These are phyloP conservation scores for Macrotis lagotis DNA, from an alignment of 2,113 vertebrate species.

Conservation along the genomic window DNA sequence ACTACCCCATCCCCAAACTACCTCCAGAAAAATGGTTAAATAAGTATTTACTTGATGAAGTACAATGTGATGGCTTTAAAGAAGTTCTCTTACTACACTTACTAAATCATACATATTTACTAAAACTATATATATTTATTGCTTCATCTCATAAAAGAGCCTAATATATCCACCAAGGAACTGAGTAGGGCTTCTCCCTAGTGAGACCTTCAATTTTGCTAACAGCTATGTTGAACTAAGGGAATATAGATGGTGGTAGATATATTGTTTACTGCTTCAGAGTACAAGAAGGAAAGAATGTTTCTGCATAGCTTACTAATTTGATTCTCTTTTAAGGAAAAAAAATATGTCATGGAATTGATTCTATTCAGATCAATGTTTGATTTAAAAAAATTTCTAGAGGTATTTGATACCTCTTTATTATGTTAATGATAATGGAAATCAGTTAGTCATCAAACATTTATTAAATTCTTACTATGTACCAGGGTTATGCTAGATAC, in stretches of 20 bases:
- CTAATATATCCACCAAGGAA: slow-evolving; percentile 64
- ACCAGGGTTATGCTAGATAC: neutral
- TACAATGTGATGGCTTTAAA: slow-evolving; percentile 70
- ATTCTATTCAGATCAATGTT: slow-evolving; percentile 57
- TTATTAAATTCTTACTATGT: neutral
- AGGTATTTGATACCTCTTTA: slow-evolving; percentile 5
- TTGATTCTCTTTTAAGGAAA: slow-evolving; percentile 63
- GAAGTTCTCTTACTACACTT: slow-evolving; percentile 75
- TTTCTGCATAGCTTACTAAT: slow-evolving; percentile 38
- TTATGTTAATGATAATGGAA: slow-evolving; percentile 23
- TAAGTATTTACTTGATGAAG: slow-evolving; percentile 79
- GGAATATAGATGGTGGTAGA: slow-evolving; percentile 16
- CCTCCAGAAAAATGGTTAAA: slow-evolving; percentile 76
- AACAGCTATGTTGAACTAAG: slow-evolving; percentile 63
- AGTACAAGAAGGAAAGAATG: slow-evolving; percentile 4
- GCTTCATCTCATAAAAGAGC: slow-evolving; percentile 74
- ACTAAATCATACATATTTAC: slow-evolving; percentile 81
- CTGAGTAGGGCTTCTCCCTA: slow-evolving; percentile 34
- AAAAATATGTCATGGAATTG: slow-evolving; percentile 57
- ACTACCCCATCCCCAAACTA: neutral
- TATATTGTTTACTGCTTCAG: slow-evolving; percentile 53
- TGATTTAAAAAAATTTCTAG: slow-evolving; percentile 42
- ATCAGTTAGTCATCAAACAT: neutral
- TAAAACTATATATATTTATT: slow-evolving; percentile 80
- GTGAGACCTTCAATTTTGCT: slow-evolving; percentile 61